These are phyloP conservation scores for Rhynchonycteris naso DNA, from an alignment of 2,797 vertebrate species.

Conservation along the genomic window DNA sequence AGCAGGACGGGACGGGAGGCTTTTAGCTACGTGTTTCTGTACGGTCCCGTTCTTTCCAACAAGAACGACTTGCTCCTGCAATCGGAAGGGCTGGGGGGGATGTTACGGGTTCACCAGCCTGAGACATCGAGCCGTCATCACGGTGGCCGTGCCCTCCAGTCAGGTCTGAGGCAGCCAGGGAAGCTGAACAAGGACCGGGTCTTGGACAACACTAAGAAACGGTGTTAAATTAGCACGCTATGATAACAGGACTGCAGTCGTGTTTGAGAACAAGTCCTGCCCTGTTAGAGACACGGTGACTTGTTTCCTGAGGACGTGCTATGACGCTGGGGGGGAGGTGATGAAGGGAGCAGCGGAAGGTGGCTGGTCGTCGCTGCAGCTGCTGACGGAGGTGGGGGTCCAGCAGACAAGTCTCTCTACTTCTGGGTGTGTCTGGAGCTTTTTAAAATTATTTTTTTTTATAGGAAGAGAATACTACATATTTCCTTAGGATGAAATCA, in stretches of 20 bases:
- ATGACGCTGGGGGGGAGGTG: fast-evolving
- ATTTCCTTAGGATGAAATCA: neutral
- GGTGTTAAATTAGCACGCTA: fast-evolving
- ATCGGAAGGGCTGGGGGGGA: neutral
- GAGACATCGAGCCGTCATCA: too few species aligned
- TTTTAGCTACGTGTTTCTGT: fast-evolving
- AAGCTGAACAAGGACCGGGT: neutral
- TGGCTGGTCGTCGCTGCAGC: fast-evolving
- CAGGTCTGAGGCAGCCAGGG: neutral
- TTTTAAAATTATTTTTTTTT: neutral
- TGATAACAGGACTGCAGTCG: fast-evolving
- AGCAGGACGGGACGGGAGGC: fast-evolving
- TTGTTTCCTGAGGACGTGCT: fast-evolving
- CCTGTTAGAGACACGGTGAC: fast-evolving
- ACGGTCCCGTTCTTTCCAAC: neutral
- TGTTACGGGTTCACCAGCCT: too few species aligned
- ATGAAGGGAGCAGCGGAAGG: fast-evolving
- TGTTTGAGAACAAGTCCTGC: neutral
- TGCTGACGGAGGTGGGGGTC: fast-evolving
- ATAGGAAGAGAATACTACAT: neutral
- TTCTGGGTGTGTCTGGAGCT: neutral
- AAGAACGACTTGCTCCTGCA: neutral
- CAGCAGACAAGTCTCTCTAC: neutral
- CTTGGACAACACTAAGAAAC: fast-evolving
- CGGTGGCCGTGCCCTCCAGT: neutral